A percentile compares a stretch with the other conserved stretches of the same genome.
phyloP scores from a whole-genome alignment of 2,797 vertebrate species.

The Centropyge bicolor region DNA sequence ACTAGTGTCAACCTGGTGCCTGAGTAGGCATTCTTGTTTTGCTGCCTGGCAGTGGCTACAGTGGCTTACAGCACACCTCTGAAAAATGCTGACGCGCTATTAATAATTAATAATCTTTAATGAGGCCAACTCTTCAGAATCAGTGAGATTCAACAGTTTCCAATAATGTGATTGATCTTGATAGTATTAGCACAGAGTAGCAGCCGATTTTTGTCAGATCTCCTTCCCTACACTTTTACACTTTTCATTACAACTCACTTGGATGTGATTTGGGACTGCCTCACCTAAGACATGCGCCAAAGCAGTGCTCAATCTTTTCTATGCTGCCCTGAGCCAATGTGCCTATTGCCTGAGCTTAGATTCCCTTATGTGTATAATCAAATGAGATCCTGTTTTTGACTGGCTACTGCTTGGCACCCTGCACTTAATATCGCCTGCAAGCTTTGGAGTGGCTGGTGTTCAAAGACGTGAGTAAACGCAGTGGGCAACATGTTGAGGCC shows the following conservation, averaged over 20 bases:
- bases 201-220: background rate
- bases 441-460: constrained; percentile 4
- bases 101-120: constrained; percentile 21
- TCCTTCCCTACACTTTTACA: background rate
- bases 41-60: constrained; percentile 1
- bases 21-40: background rate
- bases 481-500: background rate
- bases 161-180: background rate
- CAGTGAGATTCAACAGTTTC: constrained; percentile 19
- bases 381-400: too few relatives aligned
- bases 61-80: background rate
- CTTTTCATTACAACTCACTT: background rate
- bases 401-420: too few relatives aligned
- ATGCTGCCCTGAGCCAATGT: constrained; percentile 14
- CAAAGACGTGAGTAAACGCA: constrained; percentile 9
- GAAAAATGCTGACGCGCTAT: constrained; percentile 23
- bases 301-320: constrained; percentile 27
- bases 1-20: background rate
- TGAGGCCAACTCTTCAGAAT: constrained; percentile 29
- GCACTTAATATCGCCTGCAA: background rate
- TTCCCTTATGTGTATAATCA: constrained; percentile 13
- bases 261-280: background rate
- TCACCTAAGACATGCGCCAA: constrained; percentile 17
- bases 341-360: constrained; percentile 31
- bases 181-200: background rate